A percentile compares a stretch with the other conserved stretches of the same genome.
These are phyloP conservation scores for Amorpha juglandis DNA, from an alignment of 2,888 invertebrate species.

Conservation along the genomic window DNA sequence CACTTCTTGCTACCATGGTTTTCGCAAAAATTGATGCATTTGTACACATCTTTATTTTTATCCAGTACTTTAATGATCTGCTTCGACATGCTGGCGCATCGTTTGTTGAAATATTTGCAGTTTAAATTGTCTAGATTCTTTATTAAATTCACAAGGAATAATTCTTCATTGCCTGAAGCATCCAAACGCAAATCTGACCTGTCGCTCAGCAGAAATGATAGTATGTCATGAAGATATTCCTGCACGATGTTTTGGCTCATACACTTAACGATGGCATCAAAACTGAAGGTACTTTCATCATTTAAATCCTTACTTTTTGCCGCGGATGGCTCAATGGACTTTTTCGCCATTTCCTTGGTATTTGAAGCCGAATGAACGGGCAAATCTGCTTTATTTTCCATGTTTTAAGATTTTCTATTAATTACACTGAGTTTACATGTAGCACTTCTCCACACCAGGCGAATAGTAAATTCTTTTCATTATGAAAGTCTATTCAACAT, in stretches of 20 bases:
- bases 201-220: conserved; percentile 12
- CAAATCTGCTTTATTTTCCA: conserved; percentile 1
- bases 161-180: not conserved
- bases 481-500: too few relatives aligned
- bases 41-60: conserved; percentile 35
- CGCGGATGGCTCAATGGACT: too few relatives aligned
- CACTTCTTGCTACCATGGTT: conserved; percentile 29
- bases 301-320: not conserved
- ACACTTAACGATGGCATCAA: conserved; percentile 2
- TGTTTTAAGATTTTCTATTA: not conserved
- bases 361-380: not conserved
- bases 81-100: conserved; percentile 3
- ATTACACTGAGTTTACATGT: not conserved
- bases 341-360: not conserved
- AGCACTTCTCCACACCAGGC: conserved; percentile 36
- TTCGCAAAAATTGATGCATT: conserved; percentile 37
- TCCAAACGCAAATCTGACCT: conserved; percentile 2
- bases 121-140: conserved; percentile 5
- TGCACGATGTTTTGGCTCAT: not conserved
- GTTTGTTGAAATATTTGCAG: conserved; percentile 5
- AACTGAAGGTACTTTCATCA: not conserved
- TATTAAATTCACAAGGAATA: conserved; percentile 3
- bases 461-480: not conserved
- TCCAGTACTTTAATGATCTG: conserved; percentile 41
- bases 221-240: conserved; percentile 12